Evolutionary conservation across 1,140 invertebrate species (phyloP).

Genomic region (Rhyzopertha dominica): DNA sequence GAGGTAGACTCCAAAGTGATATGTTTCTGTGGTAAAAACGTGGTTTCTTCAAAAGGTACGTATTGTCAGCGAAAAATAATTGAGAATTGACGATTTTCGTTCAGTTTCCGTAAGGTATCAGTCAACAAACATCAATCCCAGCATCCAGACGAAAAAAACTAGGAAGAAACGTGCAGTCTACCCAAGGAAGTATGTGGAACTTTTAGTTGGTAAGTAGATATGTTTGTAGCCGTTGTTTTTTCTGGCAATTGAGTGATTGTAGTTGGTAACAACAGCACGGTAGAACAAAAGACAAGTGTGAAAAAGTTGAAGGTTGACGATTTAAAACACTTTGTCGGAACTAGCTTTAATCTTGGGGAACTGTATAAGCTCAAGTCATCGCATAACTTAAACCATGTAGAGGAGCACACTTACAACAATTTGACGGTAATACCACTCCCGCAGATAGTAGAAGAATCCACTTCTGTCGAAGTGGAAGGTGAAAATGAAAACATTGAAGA

Average conservation of each 20-base stretch:
- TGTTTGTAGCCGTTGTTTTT: slow-evolving; percentile 10
- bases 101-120: slow-evolving; percentile 26
- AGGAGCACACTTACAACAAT: slow-evolving; percentile 42
- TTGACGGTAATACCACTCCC: slow-evolving; percentile 17
- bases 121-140: slow-evolving; percentile 31
- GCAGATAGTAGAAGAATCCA: slow-evolving; percentile 10
- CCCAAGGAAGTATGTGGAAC: slow-evolving; percentile 48
- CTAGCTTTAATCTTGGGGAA: slow-evolving; percentile 52
- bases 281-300: slow-evolving; percentile 58
- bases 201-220: slow-evolving; percentile 49
- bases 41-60: no score
- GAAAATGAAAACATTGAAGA: not conserved
- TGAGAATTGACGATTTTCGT: no score
- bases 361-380: slow-evolving; percentile 50
- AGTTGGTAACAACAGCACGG: slow-evolving; percentile 58
- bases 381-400: slow-evolving; percentile 35
- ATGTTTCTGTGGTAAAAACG: no score
- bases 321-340: slow-evolving; percentile 56
- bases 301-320: slow-evolving; percentile 58
- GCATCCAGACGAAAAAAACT: slow-evolving; percentile 22
- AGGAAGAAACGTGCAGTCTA: slow-evolving; percentile 41
- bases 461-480: slow-evolving; percentile 19
- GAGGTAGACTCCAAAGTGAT: no score
- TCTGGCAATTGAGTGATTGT: slow-evolving; percentile 24
- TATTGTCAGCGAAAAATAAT: no score